Base-by-base conservation (phyloP, 2,113 vertebrate species). In the Orycteropus afer region DNA sequence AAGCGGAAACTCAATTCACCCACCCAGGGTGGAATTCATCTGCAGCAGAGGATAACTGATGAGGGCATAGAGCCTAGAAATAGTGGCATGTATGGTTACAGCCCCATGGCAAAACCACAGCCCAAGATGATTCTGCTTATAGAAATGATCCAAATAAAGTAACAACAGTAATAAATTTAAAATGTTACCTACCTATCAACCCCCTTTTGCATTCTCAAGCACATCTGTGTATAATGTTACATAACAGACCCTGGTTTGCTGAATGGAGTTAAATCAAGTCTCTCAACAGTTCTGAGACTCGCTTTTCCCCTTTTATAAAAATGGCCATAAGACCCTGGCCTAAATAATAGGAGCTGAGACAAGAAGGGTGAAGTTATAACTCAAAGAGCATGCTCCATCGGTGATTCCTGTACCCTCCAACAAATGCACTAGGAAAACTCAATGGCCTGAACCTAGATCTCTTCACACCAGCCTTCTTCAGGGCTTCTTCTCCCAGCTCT, bases 391-490 rank as follows among this genome's bases (percentile, higher is more conserved):
- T 3, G 1, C 2, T 2, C 67, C 57, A 2, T 0, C 4, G 5
- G 61, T 47, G 47, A 32, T 22, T 55, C 47, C n/a, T 13, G 14
- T 1, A 32, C 3, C 71, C 59, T 63, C 65, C n/a, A 76, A 22
- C 47, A 67, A 37, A 83, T 32, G 17, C 15, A 10, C 29, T 14
- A 40, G 29, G 14, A 57, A 61, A 55, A 32, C n/a, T 55, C 34
- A 47, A 10, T 0, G 1, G 14, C 22, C 5, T 0, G 1, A 25
- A 15, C 32, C 23, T 2, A 27, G 0, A 0, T 34, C 51, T 53
- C 32, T 9, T n/a, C 29, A 81, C 57, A 37, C 34, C 29, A 57
- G 20, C 69, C 45, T 57, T 51, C 22, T 57, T 17, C 12, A 14
- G 29, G 40, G 47, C 22, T 51, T 47, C 73, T 18, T n/a, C 13